Conservation (phyloP, 2,888 invertebrate genomes). For the Leptogaster cylindrica region DNA sequence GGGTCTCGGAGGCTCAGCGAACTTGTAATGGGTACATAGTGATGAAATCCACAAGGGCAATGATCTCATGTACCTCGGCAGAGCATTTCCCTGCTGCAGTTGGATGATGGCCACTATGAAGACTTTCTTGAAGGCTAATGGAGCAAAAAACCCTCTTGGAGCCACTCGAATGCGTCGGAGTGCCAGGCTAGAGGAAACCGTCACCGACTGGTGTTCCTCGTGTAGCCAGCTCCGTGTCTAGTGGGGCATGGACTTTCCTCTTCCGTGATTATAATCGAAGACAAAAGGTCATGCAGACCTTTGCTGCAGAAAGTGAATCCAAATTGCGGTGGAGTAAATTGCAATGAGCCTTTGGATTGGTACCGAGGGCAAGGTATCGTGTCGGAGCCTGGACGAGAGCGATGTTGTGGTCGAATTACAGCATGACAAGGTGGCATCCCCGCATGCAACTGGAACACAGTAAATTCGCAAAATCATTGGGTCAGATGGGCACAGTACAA, state of each 20-base stretch:
- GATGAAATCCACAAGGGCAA: conserved; percentile 32
- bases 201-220: neutral
- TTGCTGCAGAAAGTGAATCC: conserved; percentile 30
- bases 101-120: no score
- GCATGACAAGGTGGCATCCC: no score
- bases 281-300: conserved; percentile 31
- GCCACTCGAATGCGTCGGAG: no score
- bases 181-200: no score
- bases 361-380: conserved; percentile 10
- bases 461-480: no score
- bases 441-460: no score
- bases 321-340: conserved; percentile 33
- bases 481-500: no score
- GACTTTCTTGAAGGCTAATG: no score
- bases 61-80: conserved; percentile 9
- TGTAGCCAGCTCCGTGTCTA: conserved; percentile 6
- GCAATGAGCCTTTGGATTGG: conserved; percentile 31
- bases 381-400: no score
- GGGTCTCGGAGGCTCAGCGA: neutral
- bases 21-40: conserved; percentile 28
- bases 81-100: no score
- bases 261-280: conserved; percentile 40
- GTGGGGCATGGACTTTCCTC: conserved; percentile 17
- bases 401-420: no score
- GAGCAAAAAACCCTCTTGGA: no score